Base-by-base conservation (phyloP, 2,113 vertebrate species). In the Talpa occidentalis region DNA sequence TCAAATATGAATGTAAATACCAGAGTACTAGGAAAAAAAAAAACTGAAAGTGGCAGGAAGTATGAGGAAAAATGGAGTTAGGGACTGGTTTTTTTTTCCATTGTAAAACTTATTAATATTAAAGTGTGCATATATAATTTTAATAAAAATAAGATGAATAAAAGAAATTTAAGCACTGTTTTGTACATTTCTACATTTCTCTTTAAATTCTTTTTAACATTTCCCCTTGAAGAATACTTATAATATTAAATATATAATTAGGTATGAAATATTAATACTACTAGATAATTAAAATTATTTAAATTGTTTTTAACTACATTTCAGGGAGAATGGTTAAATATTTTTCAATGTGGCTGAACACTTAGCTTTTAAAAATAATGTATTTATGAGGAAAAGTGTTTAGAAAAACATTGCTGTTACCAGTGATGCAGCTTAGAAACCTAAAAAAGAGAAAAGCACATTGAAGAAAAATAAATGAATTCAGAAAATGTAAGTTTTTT, bases 191-290 rank as follows among this genome's bases (percentile, higher is more conserved):
- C 11, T 54, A 32, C 2, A 84, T 90, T 87, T 80, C 32, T 86
- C 16, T 92, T 40, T 40, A 93, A 66, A 60, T 90, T 73, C 3
- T 79, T 67, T 91, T 76, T 10, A 93, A 62, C n/a, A 60, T 72
- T 87, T 72, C 24, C 91, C 14, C 17, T 81, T 52, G 15, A 93
- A 91, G 30, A 94, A 70, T 26, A 26, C 14, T 88, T 94, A 83
- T 93, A 89, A 32, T 92, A 56, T 54, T 5, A 94, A 92, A 84
- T 47, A 64, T 52, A 80, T 77, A 90, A 81, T 90, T 84, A 84
- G 11, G 92, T 83, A 76, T 56, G 28, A 90, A 81, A 59, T 92
- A 81, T 62, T 90, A 59, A 82, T 76, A 73, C 62, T 4, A 52
- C 8, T 70, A 78, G 37, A 60, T 74, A 60, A 83, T 72, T 80